Percentiles rank a stretch among this genome's conserved stretches.
Evolutionary conservation across 2,113 vertebrate species (phyloP).

Genomic region (Hemibagrus wyckioides): DNA sequence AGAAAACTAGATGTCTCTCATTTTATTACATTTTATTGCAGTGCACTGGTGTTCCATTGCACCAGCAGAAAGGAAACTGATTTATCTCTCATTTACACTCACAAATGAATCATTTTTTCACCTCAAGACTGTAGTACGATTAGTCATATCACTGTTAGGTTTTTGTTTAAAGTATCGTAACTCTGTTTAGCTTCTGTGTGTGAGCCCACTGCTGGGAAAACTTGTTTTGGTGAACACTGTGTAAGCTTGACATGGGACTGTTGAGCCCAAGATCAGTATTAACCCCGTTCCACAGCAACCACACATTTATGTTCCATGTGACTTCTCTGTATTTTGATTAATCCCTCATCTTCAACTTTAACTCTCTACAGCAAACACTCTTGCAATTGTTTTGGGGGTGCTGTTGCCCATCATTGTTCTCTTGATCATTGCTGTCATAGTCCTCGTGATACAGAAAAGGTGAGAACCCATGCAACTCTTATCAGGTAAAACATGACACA

Average conservation of each 20-base stretch:
- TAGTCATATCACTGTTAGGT: too few relatives aligned
- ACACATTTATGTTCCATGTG: background rate
- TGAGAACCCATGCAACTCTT: constrained; percentile 44
- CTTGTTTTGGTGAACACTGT: background rate
- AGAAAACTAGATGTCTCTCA: background rate
- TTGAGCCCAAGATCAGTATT: background rate
- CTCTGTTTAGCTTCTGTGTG: too few relatives aligned
- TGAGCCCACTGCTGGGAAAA: too few relatives aligned
- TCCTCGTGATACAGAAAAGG: constrained; percentile 82
- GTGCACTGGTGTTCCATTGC: too few relatives aligned
- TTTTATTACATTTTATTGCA: background rate
- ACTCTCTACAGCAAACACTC: background rate
- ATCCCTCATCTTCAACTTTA: background rate
- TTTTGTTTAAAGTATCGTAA: too few relatives aligned
- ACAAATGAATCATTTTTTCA: too few relatives aligned
- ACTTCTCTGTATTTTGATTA: background rate
- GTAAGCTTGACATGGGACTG: background rate
- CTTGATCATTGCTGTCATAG: constrained; percentile 63
- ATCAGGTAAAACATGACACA: background rate
- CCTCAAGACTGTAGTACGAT: too few relatives aligned
- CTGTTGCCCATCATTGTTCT: constrained; percentile 30
- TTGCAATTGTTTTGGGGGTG: constrained; percentile 11
- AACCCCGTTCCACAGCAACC: background rate
- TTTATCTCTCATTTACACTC: too few relatives aligned
- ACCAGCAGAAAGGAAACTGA: too few relatives aligned